These are phyloP conservation scores for Hermaeophaga mercurialis DNA, from an alignment of 2,888 invertebrate genomes.

Conservation along the genomic window DNA sequence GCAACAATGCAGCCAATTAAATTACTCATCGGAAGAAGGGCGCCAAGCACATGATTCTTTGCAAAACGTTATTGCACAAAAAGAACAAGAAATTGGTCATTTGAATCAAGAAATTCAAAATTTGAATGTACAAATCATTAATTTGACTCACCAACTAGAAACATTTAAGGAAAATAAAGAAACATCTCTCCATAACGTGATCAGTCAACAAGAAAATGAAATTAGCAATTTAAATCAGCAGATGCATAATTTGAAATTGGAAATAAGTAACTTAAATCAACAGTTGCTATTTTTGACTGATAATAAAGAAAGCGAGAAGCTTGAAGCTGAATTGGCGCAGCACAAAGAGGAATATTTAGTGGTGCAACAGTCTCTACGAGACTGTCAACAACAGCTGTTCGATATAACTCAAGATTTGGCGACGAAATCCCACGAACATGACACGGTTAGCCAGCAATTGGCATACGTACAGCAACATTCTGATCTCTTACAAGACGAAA, in stretches of 20 bases:
- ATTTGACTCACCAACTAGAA: constrained; percentile 38
- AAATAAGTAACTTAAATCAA: constrained; percentile 31
- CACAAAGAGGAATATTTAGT: constrained; percentile 33
- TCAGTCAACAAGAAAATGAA: too few relatives aligned
- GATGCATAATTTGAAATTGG: too few relatives aligned
- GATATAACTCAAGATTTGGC: constrained; percentile 32
- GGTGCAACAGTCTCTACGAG: constrained; percentile 33
- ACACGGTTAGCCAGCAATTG: constrained; percentile 35
- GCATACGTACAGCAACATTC: constrained; percentile 34
- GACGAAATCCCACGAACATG: constrained; percentile 34
- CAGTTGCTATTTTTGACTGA: constrained; percentile 38
- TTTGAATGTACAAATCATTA: constrained; percentile 27
- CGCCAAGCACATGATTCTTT: constrained; percentile 33
- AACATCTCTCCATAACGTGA: neutral
- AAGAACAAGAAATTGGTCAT: constrained; percentile 29
- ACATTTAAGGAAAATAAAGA: constrained; percentile 42
- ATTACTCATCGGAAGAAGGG: constrained; percentile 28
- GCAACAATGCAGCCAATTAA: constrained; percentile 30
- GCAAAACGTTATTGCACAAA: constrained; percentile 37
- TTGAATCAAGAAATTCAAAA: constrained; percentile 39
- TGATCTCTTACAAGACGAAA: constrained; percentile 37
- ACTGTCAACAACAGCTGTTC: constrained; percentile 36
- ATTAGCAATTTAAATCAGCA: constrained; percentile 2
- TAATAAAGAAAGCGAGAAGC: constrained; percentile 42
- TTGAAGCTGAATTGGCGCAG: constrained; percentile 41